phyloP scores from a whole-genome alignment of 92 coral and sea anemone genomes.

The Porites evermanni region DNA sequence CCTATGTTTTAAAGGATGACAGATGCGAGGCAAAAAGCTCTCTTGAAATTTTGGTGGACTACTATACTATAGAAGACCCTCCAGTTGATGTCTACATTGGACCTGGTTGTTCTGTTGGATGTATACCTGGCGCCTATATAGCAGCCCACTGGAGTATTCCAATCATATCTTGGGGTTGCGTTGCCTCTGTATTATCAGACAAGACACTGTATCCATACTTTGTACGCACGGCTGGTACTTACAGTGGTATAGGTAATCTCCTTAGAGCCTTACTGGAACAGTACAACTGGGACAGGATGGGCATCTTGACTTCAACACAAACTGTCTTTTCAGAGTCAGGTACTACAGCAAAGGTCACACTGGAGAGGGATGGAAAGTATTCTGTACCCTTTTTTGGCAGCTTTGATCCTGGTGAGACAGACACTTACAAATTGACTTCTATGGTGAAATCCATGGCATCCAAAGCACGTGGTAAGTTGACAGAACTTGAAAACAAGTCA shows the following conservation, averaged over 20 bases:
- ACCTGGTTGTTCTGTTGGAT: conserved; percentile 81
- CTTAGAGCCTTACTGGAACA: conserved; percentile 32
- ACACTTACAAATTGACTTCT: conserved; percentile 41
- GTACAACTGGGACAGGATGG: conserved; percentile 72
- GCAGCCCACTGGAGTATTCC: conserved; percentile 76
- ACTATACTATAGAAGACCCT: conserved; percentile 52
- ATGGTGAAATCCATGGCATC: conserved; percentile 64
- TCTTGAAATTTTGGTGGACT: conserved; percentile 62
- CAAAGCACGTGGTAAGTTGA: conserved; percentile 67
- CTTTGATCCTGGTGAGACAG: conserved; percentile 55
- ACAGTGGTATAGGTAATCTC: conserved; percentile 43
- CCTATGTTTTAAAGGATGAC: conserved; percentile 56
- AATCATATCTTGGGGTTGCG: conserved; percentile 87
- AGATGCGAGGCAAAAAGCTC: conserved; percentile 54
- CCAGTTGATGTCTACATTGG: conserved; percentile 79
- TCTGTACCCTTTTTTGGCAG: conserved; percentile 74
- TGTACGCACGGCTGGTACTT: conserved; percentile 80
- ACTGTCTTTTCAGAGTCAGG: conserved; percentile 42
- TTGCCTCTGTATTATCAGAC: conserved; percentile 65
- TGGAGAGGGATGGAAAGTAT: conserved; percentile 47
- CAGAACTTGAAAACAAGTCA: neutral
- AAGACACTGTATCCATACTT: conserved; percentile 70
- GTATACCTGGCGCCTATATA: conserved; percentile 72
- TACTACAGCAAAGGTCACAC: conserved; percentile 49
- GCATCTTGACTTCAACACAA: conserved; percentile 68